A percentile compares a stretch with the other conserved stretches of the same genome.
These are phyloP conservation scores for Pionites leucogaster DNA, from an alignment of 2,113 vertebrate genomes.

Conservation along the genomic window DNA sequence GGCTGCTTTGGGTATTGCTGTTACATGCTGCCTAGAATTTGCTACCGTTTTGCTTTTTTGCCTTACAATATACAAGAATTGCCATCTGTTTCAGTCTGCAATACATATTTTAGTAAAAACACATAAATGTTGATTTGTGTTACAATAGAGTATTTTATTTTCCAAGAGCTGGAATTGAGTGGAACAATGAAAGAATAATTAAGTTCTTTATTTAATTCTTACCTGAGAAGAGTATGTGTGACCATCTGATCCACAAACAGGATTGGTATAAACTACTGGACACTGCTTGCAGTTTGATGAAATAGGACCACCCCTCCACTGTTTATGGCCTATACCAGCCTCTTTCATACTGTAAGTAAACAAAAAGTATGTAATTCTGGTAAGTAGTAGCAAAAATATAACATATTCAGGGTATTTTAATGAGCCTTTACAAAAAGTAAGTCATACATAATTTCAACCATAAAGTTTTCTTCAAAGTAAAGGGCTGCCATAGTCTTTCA, in stretches of 20 bases:
- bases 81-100: neutral
- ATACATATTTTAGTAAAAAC: neutral
- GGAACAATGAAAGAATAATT: slow-evolving; percentile 20
- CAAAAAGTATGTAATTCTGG: slow-evolving; percentile 57
- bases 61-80: neutral
- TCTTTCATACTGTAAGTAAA: slow-evolving; percentile 86
- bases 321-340: slow-evolving; percentile 82
- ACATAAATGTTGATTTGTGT: neutral
- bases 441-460: neutral
- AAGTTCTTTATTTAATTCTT: slow-evolving; percentile 40
- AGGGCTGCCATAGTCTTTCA: neutral
- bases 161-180: neutral
- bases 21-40: neutral
- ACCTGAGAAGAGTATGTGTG: slow-evolving; percentile 94
- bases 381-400: slow-evolving; percentile 39
- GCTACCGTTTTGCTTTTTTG: neutral
- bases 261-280: slow-evolving; percentile 82
- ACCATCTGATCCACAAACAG: slow-evolving; percentile 93
- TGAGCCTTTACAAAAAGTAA: slow-evolving; percentile 41
- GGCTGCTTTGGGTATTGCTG: neutral
- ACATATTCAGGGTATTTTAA: slow-evolving; percentile 42
- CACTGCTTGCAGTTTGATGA: slow-evolving; percentile 89
- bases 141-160: neutral
- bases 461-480: neutral
- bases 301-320: slow-evolving; percentile 75